Percentiles rank a stretch among this genome's conserved stretches.
Evolutionary conservation across 1,140 invertebrate species (phyloP).

Genomic region (Meloidogyne exigua): DNA sequence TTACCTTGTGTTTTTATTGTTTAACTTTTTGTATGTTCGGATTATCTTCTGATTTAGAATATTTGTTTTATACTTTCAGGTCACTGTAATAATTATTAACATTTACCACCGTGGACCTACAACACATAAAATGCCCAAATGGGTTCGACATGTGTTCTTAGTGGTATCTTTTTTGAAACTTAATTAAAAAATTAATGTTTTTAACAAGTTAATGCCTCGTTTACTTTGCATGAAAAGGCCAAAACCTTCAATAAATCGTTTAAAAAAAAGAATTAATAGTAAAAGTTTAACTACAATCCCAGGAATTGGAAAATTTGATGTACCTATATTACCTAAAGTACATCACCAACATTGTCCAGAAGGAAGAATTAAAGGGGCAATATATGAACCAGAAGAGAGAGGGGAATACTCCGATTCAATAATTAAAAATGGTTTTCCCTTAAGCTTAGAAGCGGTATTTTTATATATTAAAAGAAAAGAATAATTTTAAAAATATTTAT

Average conservation of each 20-base stretch:
- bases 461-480: not conserved
- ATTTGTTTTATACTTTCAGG: constrained; percentile 59
- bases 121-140: constrained; percentile 74
- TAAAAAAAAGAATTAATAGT: constrained; percentile 7
- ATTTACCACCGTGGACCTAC: constrained; percentile 94
- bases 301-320: constrained; percentile 56
- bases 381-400: constrained; percentile 12
- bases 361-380: constrained; percentile 36
- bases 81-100: constrained; percentile 98
- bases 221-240: constrained; percentile 61
- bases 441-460: constrained; percentile 6
- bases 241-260: constrained; percentile 44
- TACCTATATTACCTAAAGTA: constrained; percentile 32
- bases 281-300: constrained; percentile 56
- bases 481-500: not conserved
- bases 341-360: constrained; percentile 60
- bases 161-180: constrained; percentile 66
- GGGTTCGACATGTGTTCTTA: constrained; percentile 88
- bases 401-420: not conserved
- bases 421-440: constrained; percentile 5
- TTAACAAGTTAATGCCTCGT: constrained; percentile 65
- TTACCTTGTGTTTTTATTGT: no score
- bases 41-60: no score
- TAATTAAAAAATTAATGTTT: not conserved
- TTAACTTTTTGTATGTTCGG: no score